Percentiles rank a stretch among this genome's conserved stretches.
phyloP scores from a whole-genome alignment of 2,888 invertebrate species.

The Peribatodes rhomboidaria region DNA sequence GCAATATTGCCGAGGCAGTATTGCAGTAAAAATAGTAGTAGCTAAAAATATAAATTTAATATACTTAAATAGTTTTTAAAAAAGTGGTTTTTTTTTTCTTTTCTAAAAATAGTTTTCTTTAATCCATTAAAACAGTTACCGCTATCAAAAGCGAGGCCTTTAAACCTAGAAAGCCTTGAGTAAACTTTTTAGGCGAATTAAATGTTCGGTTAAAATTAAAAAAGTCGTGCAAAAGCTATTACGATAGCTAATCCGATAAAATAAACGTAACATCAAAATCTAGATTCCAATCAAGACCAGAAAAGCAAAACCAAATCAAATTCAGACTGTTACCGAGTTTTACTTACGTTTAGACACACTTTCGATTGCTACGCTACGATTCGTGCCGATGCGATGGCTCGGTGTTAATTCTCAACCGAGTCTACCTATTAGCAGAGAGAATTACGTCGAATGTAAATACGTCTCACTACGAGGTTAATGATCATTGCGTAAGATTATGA shows the following conservation, averaged over 20 bases:
- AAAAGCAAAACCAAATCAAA: constrained; percentile 16
- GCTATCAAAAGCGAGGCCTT: too few relatives aligned
- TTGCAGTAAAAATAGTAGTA: too few relatives aligned
- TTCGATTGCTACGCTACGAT: constrained; percentile 49
- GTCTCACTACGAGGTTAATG: constrained; percentile 25
- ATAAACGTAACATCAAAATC: neutral
- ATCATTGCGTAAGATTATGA: constrained; percentile 24
- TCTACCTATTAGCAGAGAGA: constrained; percentile 9
- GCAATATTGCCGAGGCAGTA: too few relatives aligned
- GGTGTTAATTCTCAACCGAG: constrained; percentile 23
- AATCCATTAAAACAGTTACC: too few relatives aligned
- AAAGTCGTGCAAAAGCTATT: too few relatives aligned
- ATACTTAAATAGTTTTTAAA: too few relatives aligned
- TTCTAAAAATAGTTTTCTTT: too few relatives aligned
- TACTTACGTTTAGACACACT: constrained; percentile 46
- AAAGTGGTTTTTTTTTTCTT: too few relatives aligned
- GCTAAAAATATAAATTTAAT: too few relatives aligned
- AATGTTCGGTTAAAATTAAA: too few relatives aligned
- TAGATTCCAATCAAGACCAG: neutral
- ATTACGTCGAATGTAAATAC: constrained; percentile 8
- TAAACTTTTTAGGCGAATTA: too few relatives aligned
- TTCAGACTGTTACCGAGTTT: constrained; percentile 20
- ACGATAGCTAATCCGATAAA: neutral
- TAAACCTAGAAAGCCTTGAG: too few relatives aligned
- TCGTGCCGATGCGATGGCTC: constrained; percentile 28